A percentile compares a stretch with the other conserved stretches of the same genome.
Evolutionary conservation across 2,797 vertebrate genomes (phyloP).

Genomic region (Telmatherina bonti): DNA sequence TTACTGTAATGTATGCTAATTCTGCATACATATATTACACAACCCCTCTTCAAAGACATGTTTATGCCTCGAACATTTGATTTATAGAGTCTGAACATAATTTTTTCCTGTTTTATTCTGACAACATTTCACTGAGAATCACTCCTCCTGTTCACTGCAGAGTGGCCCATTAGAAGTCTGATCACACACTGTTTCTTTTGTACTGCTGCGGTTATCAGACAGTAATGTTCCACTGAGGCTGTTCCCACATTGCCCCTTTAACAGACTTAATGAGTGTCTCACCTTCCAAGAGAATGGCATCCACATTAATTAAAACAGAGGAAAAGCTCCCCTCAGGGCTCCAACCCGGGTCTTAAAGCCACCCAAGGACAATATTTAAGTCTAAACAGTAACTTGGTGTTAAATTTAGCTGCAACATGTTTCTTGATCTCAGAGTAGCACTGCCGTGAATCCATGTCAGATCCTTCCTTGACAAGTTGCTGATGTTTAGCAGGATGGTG

Average conservation of each 20-base stretch:
- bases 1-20: background rate
- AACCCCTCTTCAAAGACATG: background rate
- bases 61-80: background rate
- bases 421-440: slow-evolving; percentile 58
- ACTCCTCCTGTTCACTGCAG: slow-evolving; percentile 27
- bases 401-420: slow-evolving; percentile 60
- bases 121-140: slow-evolving; percentile 14
- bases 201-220: slow-evolving; percentile 50
- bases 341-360: slow-evolving; percentile 49
- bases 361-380: slow-evolving; percentile 65
- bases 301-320: slow-evolving; percentile 64
- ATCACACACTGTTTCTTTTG: slow-evolving; percentile 51
- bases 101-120: slow-evolving; percentile 12
- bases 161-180: slow-evolving; percentile 53
- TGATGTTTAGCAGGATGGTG: slow-evolving; percentile 33
- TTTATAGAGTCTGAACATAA: background rate
- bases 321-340: slow-evolving; percentile 33
- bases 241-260: slow-evolving; percentile 46
- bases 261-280: slow-evolving; percentile 64
- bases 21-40: background rate
- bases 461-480: slow-evolving; percentile 26
- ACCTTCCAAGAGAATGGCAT: slow-evolving; percentile 54
- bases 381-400: slow-evolving; percentile 61
- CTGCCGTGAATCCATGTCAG: slow-evolving; percentile 28
- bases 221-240: slow-evolving; percentile 45